Evolutionary conservation across 2,113 vertebrate species (phyloP).

Genomic region (Melospiza georgiana): DNA sequence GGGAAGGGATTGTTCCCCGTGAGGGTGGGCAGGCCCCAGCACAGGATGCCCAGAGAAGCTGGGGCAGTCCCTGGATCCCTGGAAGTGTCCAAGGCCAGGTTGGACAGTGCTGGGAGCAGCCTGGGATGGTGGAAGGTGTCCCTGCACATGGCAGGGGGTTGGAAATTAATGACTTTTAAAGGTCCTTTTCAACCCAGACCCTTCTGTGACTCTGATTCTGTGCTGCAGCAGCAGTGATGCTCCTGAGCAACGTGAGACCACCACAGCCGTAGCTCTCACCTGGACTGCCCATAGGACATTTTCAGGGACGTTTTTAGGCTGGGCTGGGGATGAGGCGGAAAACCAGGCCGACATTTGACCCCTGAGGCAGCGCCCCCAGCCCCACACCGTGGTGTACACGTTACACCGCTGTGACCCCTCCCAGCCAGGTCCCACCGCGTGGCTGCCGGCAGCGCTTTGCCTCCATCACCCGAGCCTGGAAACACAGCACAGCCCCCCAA

Average conservation of each 20-base stretch:
- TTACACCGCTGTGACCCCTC: not conserved
- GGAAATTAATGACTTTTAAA: not conserved
- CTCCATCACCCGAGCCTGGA: not conserved
- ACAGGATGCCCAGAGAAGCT: not conserved
- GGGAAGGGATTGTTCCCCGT: fast-evolving
- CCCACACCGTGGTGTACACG: fast-evolving
- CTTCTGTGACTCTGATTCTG: no score
- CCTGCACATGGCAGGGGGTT: not conserved
- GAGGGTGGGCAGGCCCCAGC: fast-evolving
- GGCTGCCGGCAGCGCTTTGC: not conserved
- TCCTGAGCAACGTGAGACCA: fast-evolving
- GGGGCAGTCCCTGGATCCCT: not conserved
- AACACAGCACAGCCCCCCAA: not conserved
- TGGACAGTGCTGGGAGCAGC: fast-evolving
- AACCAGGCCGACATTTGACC: not conserved
- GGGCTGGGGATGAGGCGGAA: no score
- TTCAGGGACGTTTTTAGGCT: not conserved
- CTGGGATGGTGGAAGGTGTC: not conserved
- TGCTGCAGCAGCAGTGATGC: fast-evolving
- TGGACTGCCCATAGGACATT: not conserved
- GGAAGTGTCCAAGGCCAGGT: fast-evolving
- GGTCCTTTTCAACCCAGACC: not conserved
- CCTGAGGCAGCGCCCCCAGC: not conserved
- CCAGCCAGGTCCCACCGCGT: not conserved
- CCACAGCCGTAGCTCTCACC: not conserved